Evolutionary conservation across 2,888 invertebrate genomes (phyloP).

Genomic region (Trachelus stipa): DNA sequence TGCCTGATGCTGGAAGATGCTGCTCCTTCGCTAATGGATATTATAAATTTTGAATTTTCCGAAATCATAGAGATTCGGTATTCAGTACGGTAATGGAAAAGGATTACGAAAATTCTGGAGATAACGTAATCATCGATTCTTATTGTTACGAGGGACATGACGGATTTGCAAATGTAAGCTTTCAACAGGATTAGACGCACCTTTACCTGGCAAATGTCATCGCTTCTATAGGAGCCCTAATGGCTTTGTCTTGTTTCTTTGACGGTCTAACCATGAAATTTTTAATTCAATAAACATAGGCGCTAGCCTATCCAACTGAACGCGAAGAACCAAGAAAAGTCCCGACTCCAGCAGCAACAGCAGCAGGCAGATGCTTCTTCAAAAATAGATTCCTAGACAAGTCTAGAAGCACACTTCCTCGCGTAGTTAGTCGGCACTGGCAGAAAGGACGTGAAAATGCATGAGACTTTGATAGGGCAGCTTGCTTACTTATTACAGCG

Average conservation of each 20-base stretch:
- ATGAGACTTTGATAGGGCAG: neutral
- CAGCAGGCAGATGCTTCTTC: conserved; percentile 4
- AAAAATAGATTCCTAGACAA: conserved; percentile 25
- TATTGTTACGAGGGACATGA: neutral
- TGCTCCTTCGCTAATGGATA: neutral
- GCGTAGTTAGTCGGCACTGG: conserved; percentile 16
- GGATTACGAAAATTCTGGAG: neutral
- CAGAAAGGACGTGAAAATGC: conserved; percentile 10
- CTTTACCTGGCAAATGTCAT: neutral
- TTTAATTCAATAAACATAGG: neutral
- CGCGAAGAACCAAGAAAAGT: neutral
- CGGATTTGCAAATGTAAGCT: neutral
- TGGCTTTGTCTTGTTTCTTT: neutral
- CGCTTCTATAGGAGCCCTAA: neutral
- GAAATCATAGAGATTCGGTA: neutral
- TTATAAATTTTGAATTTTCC: neutral
- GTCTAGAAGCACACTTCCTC: conserved; percentile 12
- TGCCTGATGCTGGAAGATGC: neutral
- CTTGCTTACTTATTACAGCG: neutral
- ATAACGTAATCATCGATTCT: neutral
- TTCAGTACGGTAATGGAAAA: neutral
- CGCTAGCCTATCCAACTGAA: neutral
- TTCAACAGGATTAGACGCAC: neutral
- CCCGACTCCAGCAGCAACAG: neutral
- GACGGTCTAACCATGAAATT: neutral